Conservation (phyloP, 2,113 vertebrate species). For the Pachycephala philippinensis region DNA sequence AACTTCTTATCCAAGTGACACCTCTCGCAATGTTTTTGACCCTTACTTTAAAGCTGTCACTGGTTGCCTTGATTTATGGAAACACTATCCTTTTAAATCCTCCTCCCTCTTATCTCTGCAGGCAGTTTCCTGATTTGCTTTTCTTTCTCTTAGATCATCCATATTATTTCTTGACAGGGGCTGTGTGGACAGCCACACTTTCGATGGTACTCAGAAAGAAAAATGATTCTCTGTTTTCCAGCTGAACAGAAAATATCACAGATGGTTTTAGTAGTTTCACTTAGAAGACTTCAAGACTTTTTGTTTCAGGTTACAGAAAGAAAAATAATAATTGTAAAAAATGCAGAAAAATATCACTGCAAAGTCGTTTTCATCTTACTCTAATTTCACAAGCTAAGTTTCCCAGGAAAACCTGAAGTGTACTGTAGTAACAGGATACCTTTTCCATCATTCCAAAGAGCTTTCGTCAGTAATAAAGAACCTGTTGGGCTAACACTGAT, state of each 20-base stretch:
- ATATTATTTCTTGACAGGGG: slow-evolving; percentile 39
- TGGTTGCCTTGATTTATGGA: slow-evolving; percentile 57
- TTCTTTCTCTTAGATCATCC: slow-evolving; percentile 58
- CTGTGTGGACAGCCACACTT: slow-evolving; percentile 53
- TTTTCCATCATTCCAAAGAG: slow-evolving; percentile 12
- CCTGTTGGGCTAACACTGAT: not conserved
- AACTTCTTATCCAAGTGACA: slow-evolving; percentile 59
- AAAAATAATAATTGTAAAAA: not conserved
- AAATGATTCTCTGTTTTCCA: slow-evolving; percentile 12
- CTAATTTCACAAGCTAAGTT: not conserved
- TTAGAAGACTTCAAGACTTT: not conserved
- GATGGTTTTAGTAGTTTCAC: not conserved
- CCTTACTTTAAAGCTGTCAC: slow-evolving; percentile 65
- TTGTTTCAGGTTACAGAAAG: not conserved
- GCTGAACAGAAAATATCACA: not conserved
- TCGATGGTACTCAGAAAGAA: not conserved
- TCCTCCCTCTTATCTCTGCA: slow-evolving; percentile 58
- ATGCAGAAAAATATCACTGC: not conserved
- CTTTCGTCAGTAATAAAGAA: not conserved
- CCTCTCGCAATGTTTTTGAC: slow-evolving; percentile 64
- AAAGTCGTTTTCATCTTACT: not conserved
- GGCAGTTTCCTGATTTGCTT: slow-evolving; percentile 66
- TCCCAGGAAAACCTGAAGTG: slow-evolving; percentile 17
- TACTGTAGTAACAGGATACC: not conserved
- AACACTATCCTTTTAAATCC: slow-evolving; percentile 62